A percentile compares a stretch with the other conserved stretches of the same genome.
Evolutionary conservation across 2,113 vertebrate genomes (phyloP).

Genomic region (Macaca fascicularis): DNA sequence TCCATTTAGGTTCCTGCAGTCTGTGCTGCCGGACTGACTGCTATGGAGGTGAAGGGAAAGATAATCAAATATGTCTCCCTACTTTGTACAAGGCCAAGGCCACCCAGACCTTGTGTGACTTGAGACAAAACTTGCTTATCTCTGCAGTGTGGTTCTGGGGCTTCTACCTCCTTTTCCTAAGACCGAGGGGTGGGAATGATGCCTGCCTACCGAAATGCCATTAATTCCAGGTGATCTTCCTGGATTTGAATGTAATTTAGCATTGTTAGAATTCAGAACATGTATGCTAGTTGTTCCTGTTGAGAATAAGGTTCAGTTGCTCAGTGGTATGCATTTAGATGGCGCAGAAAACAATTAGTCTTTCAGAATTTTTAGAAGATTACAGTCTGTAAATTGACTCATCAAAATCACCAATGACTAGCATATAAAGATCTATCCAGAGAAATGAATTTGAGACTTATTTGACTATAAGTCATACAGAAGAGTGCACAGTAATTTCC

Average conservation of each 20-base stretch:
- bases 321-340: neutral
- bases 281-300: neutral
- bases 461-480: constrained; percentile 73
- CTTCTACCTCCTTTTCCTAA: neutral
- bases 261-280: neutral
- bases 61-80: neutral
- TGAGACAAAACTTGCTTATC: neutral
- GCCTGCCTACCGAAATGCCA: neutral
- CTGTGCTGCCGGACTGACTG: neutral
- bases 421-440: constrained; percentile 74
- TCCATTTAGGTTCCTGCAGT: neutral
- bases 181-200: neutral
- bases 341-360: constrained; percentile 24
- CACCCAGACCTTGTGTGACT: neutral
- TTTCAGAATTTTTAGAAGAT: neutral
- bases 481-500: constrained; percentile 81
- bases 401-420: constrained; percentile 81
- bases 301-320: neutral
- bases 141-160: neutral
- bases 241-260: neutral
- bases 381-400: constrained; percentile 78
- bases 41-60: neutral
- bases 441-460: constrained; percentile 79
- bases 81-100: neutral
- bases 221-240: neutral